Evolutionary conservation across 2,888 invertebrate genomes (phyloP), one percentile per base, ranked within the genome.

Genomic region (Augiades crinisus): DNA sequence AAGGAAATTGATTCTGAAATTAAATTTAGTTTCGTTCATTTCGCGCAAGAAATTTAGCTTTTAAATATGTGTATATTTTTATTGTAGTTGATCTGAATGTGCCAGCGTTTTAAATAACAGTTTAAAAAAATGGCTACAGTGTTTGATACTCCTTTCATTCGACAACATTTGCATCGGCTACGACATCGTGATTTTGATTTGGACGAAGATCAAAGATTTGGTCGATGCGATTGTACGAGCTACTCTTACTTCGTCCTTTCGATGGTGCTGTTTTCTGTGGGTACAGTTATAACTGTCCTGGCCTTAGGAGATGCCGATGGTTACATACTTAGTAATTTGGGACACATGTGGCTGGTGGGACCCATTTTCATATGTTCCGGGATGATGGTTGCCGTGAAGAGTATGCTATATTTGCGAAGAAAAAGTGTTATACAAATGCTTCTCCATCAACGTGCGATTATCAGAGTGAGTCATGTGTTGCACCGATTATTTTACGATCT

Each of bases 281-380:
- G 93, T 36, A 92, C 92, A 46, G 90, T 92, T 54, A 92, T 93
- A 60, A 93, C 93, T 56, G 92, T 93, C 49, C 75, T 92, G 53
- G 92, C 93, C 38, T 80, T 92, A 61, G 92, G 92, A 56, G 92
- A 92, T 68, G 87, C 90, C 50, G 91, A 92, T 75, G 92, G 91
- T 45, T 91, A 91, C 63, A 88, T 92, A 63, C 89, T 92, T 61
- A 90, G 79, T 61, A 91, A 91, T 78, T 80, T 93, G 62, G 92
- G 92, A 56, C 92, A 92, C 83, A 92, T 92, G 92, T 93, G 93
- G 93, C 87, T 92, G 10, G 92, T 93, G 54, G 93, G 93, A 54
- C 93, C 93, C 46, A 92, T 93, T 69, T 92, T 92, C 71, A 92
- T 93, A 71, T 92, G 93, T 78, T 92, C 92, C 58, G 93, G 92